Evolutionary conservation across 2,797 vertebrate genomes (phyloP), one percentile per base, ranked within the genome.

Genomic region (Acridotheres tristis): DNA sequence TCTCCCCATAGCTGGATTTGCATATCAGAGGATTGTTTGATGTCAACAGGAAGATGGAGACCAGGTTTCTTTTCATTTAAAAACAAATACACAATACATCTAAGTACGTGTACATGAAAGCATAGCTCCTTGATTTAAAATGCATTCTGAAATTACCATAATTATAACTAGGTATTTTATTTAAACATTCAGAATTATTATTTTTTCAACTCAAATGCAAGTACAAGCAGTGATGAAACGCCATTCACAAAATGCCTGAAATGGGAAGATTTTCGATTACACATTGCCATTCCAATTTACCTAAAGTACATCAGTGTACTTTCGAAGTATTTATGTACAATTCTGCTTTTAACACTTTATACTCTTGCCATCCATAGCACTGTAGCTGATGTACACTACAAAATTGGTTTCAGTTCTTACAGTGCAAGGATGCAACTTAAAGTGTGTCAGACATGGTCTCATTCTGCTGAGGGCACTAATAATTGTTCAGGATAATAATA

Each of bases 1-100:
- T 98, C 98, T 98, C 98, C 98, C 97, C 96, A 94, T 97, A 96
- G 98, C 96, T 97, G 91, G 94, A 99, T 99, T 99, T 99, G 98
- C 99, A 99, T 99, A 99, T 99, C 99, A 99, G 98, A 99, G 98
- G 98, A 98, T 96, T 97, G 98, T 99, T 99, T 99, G 99, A 99
- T 99, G 99, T 99, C 98, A 99, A 99, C 98, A 98, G 98, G 96
- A 97, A 97, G 98, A 98, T 97, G 98, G 97, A 98, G 97, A 98
- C 96, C 97, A 97, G 98, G 98, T 96, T 98, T 98, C 98, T 98
- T 97, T 98, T 97, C 98, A 98, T 98, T 98, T 98, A 98, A 98
- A 98, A 98, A 98, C 97, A 99, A 99, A 99, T 98, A 98, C 96
- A 97, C 98, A 93, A 51, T 91, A 98, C 98, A 98, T 98, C 97